Conservation (phyloP, 2,888 invertebrate species). For the Papilio protenor region DNA sequence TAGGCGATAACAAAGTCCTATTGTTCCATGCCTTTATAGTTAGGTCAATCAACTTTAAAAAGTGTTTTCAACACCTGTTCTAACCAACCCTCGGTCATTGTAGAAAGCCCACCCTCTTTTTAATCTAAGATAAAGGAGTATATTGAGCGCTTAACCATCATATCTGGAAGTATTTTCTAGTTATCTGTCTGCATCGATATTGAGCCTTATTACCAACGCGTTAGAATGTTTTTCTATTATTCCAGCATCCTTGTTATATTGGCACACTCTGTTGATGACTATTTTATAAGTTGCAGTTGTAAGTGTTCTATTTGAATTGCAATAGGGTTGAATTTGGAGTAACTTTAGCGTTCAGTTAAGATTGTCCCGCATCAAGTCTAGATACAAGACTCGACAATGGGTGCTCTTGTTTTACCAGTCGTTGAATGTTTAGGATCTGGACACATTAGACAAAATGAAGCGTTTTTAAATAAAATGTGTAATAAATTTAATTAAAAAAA, state of each 20-base stretch:
- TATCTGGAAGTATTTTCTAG: conserved; percentile 59
- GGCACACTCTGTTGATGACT: conserved; percentile 54
- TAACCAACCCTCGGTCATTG: conserved; percentile 49
- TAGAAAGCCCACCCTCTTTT: conserved; percentile 71
- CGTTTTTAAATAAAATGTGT: conserved; percentile 3
- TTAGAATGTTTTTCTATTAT: conserved; percentile 34
- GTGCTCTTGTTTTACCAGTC: conserved; percentile 80
- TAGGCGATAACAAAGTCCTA: conserved; percentile 42
- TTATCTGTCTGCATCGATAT: conserved; percentile 43
- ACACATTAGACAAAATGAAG: conserved; percentile 44
- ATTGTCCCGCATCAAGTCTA: conserved; percentile 67
- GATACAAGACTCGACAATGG: conserved; percentile 77
- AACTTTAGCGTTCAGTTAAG: conserved; percentile 44
- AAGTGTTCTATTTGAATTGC: neutral
- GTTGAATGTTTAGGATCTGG: conserved; percentile 61
- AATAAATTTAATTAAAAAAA: too few relatives aligned
- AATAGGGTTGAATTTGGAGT: conserved; percentile 53
- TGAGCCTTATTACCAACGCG: conserved; percentile 38
- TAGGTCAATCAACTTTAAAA: conserved; percentile 45
- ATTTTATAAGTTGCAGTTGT: conserved; percentile 46
- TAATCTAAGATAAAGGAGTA: conserved; percentile 83
- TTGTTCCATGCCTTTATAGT: conserved; percentile 44
- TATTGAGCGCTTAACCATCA: conserved; percentile 80
- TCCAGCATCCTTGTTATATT: conserved; percentile 46
- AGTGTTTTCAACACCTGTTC: conserved; percentile 58